Evolutionary conservation across 1,140 invertebrate genomes (phyloP), one percentile per base, ranked within the genome.

Genomic region (Apis laboriosa): DNA sequence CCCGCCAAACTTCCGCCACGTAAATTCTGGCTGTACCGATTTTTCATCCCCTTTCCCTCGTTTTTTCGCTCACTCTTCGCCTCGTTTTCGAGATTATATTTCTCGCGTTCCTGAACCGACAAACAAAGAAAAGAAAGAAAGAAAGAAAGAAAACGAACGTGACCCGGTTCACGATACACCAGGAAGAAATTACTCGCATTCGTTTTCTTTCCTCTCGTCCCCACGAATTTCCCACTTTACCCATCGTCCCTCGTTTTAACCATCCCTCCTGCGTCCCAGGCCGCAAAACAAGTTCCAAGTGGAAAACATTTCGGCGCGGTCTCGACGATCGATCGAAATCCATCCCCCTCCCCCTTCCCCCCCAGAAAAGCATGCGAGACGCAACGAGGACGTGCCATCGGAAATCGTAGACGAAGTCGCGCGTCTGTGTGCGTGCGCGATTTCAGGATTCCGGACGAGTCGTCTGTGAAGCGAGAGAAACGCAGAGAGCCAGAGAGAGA

Each of bases 401-500:
- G 64, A 68, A 55, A 82, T 82, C 73, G 64, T 34, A 77, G 80
- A 82, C 34, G 28, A 24, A 55, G 34, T 43, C 61, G 60, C 11
- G 64, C n/a, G 17, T 17, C n/a, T 0, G 75, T 70, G 43, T 72
- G 60, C 34, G 68, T 24, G 64, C 9, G 60, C 56, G 80, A 67
- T 68, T 77, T 67, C 49, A 8, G 56, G 64, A 82, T 82, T 82
- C 80, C 80, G 43, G 43, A 19, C 34, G 21, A 34, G 43, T 61
- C 49, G 67, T 72, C 24, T 60, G 56, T n/a, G n/a, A 55, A 28
- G 67, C 12, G 56, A 63, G 77, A 72, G n/a, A n/a, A 51, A 4
- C 24, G 28, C n/a, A 34, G 34, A 8, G 63, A 34, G 15, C n/a
- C n/a, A n/a, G n/a, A n/a, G n/a, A n/a, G n/a, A 9, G 0, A 43